Conservation (phyloP, 2,113 vertebrate genomes). For the Noturus placidus region DNA sequence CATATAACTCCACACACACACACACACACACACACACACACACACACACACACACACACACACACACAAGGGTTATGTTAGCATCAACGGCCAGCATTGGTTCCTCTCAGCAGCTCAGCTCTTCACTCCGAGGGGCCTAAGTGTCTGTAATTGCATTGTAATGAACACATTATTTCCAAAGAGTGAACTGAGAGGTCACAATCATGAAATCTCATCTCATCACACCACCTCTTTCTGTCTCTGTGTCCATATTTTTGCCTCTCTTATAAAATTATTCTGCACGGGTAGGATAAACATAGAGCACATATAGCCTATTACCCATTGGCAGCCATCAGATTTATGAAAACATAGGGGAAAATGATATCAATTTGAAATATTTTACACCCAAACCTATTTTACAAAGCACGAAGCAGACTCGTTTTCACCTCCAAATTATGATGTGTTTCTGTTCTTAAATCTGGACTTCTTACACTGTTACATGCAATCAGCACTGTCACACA, state of each 20-base stretch:
- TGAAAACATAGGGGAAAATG: not conserved
- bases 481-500: not conserved
- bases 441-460: not conserved
- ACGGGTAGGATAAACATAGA: slow-evolving; percentile 53
- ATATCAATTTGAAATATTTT: slow-evolving; percentile 23
- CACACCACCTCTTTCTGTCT: slow-evolving; percentile 19
- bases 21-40: slow-evolving; percentile 14
- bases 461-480: not conserved
- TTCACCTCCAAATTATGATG: not conserved
- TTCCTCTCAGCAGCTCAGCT: slow-evolving; percentile 43
- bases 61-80: slow-evolving; percentile 48
- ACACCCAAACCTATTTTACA: not conserved
- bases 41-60: slow-evolving; percentile 46
- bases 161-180: slow-evolving; percentile 73
- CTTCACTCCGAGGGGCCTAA: slow-evolving; percentile 64
- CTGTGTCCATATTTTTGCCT: slow-evolving; percentile 49
- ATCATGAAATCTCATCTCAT: slow-evolving; percentile 49
- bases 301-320: not conserved
- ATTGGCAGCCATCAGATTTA: slow-evolving; percentile 20
- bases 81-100: slow-evolving; percentile 55
- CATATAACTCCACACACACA: slow-evolving; percentile 72
- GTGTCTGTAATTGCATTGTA: slow-evolving; percentile 72
- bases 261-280: slow-evolving; percentile 60
- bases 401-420: not conserved
- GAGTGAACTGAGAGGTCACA: slow-evolving; percentile 62